Conservation (phyloP, 2,888 invertebrate genomes). For the Dexiosoma caninum region DNA sequence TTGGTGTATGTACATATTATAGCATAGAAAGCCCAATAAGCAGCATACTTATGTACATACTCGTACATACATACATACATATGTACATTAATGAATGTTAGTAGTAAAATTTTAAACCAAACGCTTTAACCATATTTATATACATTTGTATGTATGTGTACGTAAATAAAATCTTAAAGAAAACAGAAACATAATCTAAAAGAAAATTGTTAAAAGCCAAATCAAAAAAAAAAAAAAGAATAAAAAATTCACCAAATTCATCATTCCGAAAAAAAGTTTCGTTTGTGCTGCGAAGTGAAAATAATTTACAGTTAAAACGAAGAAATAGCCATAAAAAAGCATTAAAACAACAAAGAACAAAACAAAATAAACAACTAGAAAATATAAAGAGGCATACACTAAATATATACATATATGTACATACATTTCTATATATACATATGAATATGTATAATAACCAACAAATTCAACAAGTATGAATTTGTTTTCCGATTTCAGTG, state of each 20-base stretch:
- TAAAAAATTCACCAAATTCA: conserved; percentile 4
- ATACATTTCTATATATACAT: not conserved
- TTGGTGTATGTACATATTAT: not conserved
- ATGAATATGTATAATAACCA: not conserved
- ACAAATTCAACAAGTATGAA: not conserved
- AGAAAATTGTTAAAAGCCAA: conserved; percentile 23
- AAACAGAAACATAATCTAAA: not conserved
- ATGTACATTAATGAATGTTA: not conserved
- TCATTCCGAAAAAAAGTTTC: conserved; percentile 28
- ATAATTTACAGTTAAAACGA: conserved; percentile 63
- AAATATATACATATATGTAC: not conserved
- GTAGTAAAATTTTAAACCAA: too few species aligned
- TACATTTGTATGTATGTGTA: not conserved
- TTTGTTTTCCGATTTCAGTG: not conserved
- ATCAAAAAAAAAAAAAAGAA: too few species aligned
- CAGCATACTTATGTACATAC: not conserved
- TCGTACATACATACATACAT: not conserved
- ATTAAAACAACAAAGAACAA: conserved; percentile 40
- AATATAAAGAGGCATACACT: not conserved
- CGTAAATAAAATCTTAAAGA: not conserved
- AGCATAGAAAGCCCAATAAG: too few species aligned
- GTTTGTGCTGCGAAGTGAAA: conserved; percentile 61
- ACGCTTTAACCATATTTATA: not conserved
- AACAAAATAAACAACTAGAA: not conserved
- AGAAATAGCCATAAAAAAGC: conserved; percentile 37